Conservation (phyloP, 2,113 vertebrate genomes). For the Mesembrinibis cayennensis region DNA sequence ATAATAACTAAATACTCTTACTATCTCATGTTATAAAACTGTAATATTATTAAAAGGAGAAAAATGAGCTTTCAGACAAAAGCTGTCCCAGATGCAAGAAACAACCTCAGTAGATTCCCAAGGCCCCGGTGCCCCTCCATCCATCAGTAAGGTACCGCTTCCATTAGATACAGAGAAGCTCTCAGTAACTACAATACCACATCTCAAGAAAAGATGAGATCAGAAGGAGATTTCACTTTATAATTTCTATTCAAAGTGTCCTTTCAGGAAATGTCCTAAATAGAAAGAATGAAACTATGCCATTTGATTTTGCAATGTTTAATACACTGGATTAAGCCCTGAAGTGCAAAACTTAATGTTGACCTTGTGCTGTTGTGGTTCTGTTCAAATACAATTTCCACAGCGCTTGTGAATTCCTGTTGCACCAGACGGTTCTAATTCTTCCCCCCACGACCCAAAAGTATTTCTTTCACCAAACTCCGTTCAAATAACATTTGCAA, state of each 20-base stretch:
- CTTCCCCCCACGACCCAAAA: neutral
- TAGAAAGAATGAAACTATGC: neutral
- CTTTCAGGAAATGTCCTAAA: neutral
- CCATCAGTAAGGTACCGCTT: neutral
- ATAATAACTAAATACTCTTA: neutral
- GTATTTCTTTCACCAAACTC: neutral
- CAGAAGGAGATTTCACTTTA: neutral
- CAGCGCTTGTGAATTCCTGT: neutral
- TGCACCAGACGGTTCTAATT: neutral
- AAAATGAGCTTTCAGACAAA: neutral
- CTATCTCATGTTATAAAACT: neutral
- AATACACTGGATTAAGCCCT: neutral
- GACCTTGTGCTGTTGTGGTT: neutral
- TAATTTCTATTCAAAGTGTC: neutral
- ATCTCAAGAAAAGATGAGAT: neutral
- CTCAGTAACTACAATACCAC: neutral
- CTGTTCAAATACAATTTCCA: neutral
- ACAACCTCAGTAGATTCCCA: rapidly evolving
- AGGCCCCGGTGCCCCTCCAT: neutral
- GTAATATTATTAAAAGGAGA: neutral
- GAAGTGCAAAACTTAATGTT: neutral
- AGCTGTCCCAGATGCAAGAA: neutral
- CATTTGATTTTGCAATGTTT: neutral
- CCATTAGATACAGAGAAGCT: rapidly evolving
- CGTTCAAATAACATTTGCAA: neutral